Percentiles rank a stretch among this genome's conserved stretches.
Evolutionary conservation across 1,140 invertebrate genomes (phyloP).

Genomic region (Drosophila subobscura): DNA sequence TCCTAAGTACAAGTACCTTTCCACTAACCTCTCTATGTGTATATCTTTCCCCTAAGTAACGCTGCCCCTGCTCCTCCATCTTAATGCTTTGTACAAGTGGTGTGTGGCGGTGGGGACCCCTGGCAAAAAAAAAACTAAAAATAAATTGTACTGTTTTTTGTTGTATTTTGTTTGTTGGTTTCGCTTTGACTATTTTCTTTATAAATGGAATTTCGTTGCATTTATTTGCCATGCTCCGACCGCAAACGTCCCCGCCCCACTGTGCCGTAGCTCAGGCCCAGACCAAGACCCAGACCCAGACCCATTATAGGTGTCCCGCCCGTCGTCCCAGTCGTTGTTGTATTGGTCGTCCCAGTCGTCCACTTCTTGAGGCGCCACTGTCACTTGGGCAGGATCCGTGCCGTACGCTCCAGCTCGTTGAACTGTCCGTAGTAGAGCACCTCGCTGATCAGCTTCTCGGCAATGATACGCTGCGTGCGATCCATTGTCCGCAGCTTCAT

Average conservation of each 20-base stretch:
- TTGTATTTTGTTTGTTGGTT: conserved; percentile 21
- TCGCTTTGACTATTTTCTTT: conserved; percentile 41
- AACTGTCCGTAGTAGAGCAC: conserved; percentile 84
- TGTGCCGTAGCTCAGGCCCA: conserved; percentile 32
- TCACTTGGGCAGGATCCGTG: conserved; percentile 81
- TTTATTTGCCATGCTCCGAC: conserved; percentile 62
- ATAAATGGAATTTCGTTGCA: conserved; percentile 64
- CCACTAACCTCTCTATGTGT: not conserved
- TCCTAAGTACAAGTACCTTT: conserved; percentile 23
- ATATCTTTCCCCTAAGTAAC: conserved; percentile 51
- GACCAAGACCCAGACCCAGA: conserved; percentile 14
- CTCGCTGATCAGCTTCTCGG: conserved; percentile 83
- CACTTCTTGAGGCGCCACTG: conserved; percentile 64
- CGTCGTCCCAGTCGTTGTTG: conserved; percentile 4
- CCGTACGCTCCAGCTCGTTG: conserved; percentile 75
- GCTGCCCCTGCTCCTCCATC: conserved; percentile 34
- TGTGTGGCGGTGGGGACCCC: not conserved
- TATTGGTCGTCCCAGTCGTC: conserved; percentile 12
- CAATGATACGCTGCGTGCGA: conserved; percentile 82
- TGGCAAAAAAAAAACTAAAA: conserved; percentile 56
- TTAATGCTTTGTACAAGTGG: conserved; percentile 53
- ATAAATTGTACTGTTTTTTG: conserved; percentile 70
- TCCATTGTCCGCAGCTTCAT: conserved; percentile 83
- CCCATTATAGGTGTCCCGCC: not conserved
- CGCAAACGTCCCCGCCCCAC: conserved; percentile 25